Base-by-base conservation (phyloP, 2,888 invertebrate species). In the Zelleria hepariella region DNA sequence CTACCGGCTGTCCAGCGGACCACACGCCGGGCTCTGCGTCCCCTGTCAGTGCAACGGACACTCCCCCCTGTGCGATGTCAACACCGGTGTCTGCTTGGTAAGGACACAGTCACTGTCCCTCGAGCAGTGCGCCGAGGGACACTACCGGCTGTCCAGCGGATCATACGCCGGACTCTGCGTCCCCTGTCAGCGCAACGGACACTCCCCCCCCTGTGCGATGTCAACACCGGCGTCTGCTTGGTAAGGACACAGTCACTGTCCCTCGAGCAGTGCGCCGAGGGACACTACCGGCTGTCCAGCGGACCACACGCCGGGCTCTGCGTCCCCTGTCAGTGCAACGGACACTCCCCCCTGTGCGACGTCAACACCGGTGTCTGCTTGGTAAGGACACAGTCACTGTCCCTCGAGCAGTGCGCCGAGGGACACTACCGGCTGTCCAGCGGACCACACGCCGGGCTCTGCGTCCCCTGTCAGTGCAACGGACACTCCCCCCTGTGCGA, bases 11-110 rank as follows among this genome's bases (percentile, higher is more conserved):
- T 91, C 92, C 53, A 91, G 93, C 0, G 97, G 97, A 2, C 95
- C 95, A 0, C 94, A 94, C 70, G 95, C 97, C 1, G 98, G 97
- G 0, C 95, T 94, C 70, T 99, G 99, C 78, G 93, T 97, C 10
- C 96, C 96, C 0, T 99, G 99, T 76, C 94, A 98, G 68, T 99
- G 99, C 77, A 94, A 98, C 75, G 96, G 96, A 0, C 99, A 99
- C 75, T 92, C 98, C 0, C 92, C 93, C 54, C 92, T 91, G 59
- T 99, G 99, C 72, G 97, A 99, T 70, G 94, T 96, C 59, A 92
- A 94, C 59, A 98, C 98, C 4, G 99, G 99, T 59, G 86, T 95
- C 60, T 99, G 99, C 75, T 82, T 93, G 71, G 96, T 95, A 79
- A 91, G 92, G 87, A 23, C 47, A 26, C 15, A n/a, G n/a, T n/a